These are phyloP conservation scores for Electrophaes corylata DNA, from an alignment of 2,888 invertebrate species.

Conservation along the genomic window DNA sequence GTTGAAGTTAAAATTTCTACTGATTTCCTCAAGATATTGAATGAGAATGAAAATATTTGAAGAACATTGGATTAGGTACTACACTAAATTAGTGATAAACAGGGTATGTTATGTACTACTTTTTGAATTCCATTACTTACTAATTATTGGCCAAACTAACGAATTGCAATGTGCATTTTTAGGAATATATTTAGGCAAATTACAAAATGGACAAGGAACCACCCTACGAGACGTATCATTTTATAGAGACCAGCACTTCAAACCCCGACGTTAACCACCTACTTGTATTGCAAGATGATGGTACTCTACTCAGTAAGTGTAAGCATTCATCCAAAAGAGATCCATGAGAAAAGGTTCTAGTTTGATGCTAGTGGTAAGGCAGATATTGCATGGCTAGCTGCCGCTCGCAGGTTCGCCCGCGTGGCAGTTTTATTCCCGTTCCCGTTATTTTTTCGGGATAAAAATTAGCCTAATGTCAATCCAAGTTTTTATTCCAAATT, in stretches of 20 bases:
- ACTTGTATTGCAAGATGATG: constrained; percentile 72
- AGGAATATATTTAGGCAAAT: neutral
- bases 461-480: too few species aligned
- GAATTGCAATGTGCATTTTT: neutral
- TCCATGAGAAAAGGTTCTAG: too few species aligned
- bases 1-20: neutral
- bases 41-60: neutral
- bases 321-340: neutral
- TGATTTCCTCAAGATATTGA: neutral
- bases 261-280: constrained; percentile 60
- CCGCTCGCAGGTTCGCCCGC: too few species aligned
- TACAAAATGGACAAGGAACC: constrained; percentile 66
- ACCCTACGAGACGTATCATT: constrained; percentile 67
- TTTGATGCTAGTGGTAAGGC: too few species aligned
- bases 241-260: constrained; percentile 49
- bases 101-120: neutral
- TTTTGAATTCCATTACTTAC: neutral
- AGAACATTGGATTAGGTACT: neutral
- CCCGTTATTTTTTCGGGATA: too few species aligned
- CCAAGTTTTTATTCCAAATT: too few species aligned
- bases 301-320: constrained; percentile 63
- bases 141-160: neutral
- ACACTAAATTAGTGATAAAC: neutral
- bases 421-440: too few species aligned
- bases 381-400: too few species aligned